phyloP scores from a whole-genome alignment of 30 jellyfish, hydroid and myxozoan genomes.

The Rhopilema esculentum region DNA sequence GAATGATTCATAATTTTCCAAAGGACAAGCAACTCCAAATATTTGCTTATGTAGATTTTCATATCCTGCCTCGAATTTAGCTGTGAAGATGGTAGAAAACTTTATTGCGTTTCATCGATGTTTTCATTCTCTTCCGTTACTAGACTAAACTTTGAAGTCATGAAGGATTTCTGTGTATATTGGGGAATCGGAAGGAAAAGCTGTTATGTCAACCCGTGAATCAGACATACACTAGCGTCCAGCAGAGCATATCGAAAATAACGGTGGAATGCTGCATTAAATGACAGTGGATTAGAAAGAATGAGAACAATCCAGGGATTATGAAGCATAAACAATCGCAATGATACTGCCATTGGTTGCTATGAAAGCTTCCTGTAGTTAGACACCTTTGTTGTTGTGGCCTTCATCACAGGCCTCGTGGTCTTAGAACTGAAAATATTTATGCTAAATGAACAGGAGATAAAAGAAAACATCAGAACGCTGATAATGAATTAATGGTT shows the following conservation, averaged over 20 bases:
- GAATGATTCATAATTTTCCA: too few relatives aligned
- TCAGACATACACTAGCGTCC: neutral
- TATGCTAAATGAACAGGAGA: neutral
- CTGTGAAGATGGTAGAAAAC: too few relatives aligned
- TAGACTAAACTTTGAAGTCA: too few relatives aligned
- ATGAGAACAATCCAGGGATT: neutral
- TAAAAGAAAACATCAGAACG: neutral
- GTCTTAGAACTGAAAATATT: neutral
- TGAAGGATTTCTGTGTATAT: too few relatives aligned
- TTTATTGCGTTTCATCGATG: too few relatives aligned
- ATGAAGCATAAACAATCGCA: neutral
- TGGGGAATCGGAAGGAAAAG: too few relatives aligned
- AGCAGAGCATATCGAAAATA: neutral
- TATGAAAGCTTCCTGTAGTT: constrained; percentile 24
- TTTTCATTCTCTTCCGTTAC: too few relatives aligned
- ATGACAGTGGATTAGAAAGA: constrained; percentile 5
- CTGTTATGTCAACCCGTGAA: too few relatives aligned
- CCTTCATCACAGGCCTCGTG: neutral
- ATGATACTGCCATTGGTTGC: constrained; percentile 9
- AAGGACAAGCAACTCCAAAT: too few relatives aligned
- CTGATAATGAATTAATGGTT: neutral
- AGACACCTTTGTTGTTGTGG: constrained; percentile 7
- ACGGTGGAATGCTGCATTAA: neutral
- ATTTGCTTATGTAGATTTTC: too few relatives aligned
- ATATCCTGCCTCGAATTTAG: too few relatives aligned